phyloP scores from a whole-genome alignment of 2,888 invertebrate species.

The Ophonus ardosiacus region DNA sequence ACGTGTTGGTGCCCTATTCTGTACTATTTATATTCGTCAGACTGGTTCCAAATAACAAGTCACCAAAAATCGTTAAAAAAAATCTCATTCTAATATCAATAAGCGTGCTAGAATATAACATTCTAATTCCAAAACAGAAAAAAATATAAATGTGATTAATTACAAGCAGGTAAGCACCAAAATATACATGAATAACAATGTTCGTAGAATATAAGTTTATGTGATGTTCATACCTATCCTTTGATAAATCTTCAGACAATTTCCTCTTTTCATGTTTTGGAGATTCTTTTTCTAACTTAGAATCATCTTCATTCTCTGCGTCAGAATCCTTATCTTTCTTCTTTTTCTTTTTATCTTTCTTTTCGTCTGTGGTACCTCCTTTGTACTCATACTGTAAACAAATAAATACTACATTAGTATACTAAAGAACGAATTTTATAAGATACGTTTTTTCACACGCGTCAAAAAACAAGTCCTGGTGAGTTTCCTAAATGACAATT shows the following conservation, averaged over 20 bases:
- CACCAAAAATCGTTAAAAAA: too few species aligned
- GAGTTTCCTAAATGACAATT: too few species aligned
- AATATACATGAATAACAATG: neutral
- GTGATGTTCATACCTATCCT: slow-evolving; percentile 66
- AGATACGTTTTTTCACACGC: too few species aligned
- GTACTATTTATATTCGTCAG: too few species aligned
- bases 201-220: neutral
- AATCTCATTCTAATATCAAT: too few species aligned
- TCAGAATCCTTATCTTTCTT: slow-evolving; percentile 90
- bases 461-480: too few species aligned
- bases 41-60: too few species aligned
- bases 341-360: slow-evolving; percentile 84
- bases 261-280: slow-evolving; percentile 71
- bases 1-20: too few species aligned
- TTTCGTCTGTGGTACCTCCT: slow-evolving; percentile 79
- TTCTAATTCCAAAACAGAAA: neutral
- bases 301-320: slow-evolving; percentile 82
- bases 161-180: too few species aligned
- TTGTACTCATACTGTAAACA: slow-evolving; percentile 88
- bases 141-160: neutral
- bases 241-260: slow-evolving; percentile 65
- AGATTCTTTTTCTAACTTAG: slow-evolving; percentile 72
- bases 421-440: too few species aligned
- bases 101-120: too few species aligned
- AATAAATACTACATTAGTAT: slow-evolving; percentile 62